These are phyloP conservation scores for Lasioglossum calceatum DNA, from an alignment of 2,888 invertebrate genomes.

Conservation along the genomic window DNA sequence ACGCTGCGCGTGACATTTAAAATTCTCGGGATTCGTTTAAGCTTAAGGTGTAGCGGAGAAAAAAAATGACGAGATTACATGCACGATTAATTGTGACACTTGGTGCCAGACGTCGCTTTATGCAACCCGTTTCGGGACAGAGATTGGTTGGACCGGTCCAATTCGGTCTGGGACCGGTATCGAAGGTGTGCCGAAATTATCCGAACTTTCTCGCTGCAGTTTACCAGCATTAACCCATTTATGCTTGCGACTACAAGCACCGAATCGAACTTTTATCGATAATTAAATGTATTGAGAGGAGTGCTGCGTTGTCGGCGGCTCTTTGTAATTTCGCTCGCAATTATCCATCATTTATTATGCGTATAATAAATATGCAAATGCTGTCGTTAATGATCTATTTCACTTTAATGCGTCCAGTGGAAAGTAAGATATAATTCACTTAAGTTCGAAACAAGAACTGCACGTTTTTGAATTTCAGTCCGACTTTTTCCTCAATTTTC, in stretches of 20 bases:
- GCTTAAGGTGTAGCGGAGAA: slow-evolving; percentile 33
- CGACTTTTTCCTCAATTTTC: too few species aligned
- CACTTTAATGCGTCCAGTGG: background rate
- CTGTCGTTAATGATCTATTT: background rate
- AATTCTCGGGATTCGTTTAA: slow-evolving; percentile 15
- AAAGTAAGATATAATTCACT: background rate
- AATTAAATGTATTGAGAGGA: slow-evolving; percentile 25
- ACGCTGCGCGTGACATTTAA: slow-evolving; percentile 22
- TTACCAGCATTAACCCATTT: slow-evolving; percentile 59
- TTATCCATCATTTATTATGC: background rate
- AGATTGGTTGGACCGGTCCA: slow-evolving; percentile 64
- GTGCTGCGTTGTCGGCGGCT: background rate
- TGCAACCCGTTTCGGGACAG: slow-evolving; percentile 56
- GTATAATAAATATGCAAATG: background rate
- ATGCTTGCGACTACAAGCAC: slow-evolving; percentile 9
- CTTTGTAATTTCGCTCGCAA: slow-evolving; percentile 10
- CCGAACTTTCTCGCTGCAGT: slow-evolving; percentile 62
- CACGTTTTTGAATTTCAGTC: too few species aligned
- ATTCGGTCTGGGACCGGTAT: slow-evolving; percentile 57
- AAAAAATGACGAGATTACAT: slow-evolving; percentile 22
- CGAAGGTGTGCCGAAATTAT: slow-evolving; percentile 48
- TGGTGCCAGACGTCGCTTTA: slow-evolving; percentile 51
- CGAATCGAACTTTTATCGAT: slow-evolving; percentile 22
- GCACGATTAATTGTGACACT: slow-evolving; percentile 52
- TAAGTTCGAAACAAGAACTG: too few species aligned